Evolutionary conservation across 2,888 invertebrate species (phyloP), one percentile per base, ranked within the genome.

Genomic region (Prosopocoilus inquinatus): DNA sequence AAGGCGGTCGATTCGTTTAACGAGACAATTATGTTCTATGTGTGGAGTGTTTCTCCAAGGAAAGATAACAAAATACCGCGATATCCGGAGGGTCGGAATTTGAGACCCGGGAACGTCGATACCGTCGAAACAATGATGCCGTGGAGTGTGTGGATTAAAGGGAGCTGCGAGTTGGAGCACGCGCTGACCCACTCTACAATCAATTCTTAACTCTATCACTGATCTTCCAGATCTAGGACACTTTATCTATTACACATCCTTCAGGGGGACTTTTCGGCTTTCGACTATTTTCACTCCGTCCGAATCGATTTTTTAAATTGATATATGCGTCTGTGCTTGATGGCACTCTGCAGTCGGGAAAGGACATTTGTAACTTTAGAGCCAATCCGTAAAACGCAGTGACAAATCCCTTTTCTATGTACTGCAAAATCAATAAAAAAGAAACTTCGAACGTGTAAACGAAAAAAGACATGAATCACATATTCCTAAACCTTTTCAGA

Each of bases 111-210:
- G 41, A 16, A 36, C n/a, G 9, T 41, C 41, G n/a, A 41, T 41
- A 16, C 41, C 15, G 41, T 16, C 16, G 41, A 41, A 41, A 41
- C 41, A 41, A 41, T 41, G 16, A 41, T 41, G 16, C 41, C 12
- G 15, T 41, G 41, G 41, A 41, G 41, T 41, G 41, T 41, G 41
- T 41, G 41, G 41, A 41, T 41, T 41, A 41, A 41, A 41, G 41
- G 41, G 16, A 16, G 15, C 13, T 28, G 20, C 7, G 20, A 28
- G 20, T 28, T n/a, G 7, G 20, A 28, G 20, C 20, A 28, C 20
- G 20, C 13, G 52, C 13, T 53, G 53, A 53, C 53, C 53, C 48
- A 53, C 35, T 48, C 44, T 32, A 47, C 47, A 53, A 53, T 53
- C 53, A 53, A 53, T 53, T 53, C 35, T 43, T 47, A 36, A 41